phyloP scores from a whole-genome alignment of 2,797 vertebrate genomes.

The Neomorphus geoffroyi region DNA sequence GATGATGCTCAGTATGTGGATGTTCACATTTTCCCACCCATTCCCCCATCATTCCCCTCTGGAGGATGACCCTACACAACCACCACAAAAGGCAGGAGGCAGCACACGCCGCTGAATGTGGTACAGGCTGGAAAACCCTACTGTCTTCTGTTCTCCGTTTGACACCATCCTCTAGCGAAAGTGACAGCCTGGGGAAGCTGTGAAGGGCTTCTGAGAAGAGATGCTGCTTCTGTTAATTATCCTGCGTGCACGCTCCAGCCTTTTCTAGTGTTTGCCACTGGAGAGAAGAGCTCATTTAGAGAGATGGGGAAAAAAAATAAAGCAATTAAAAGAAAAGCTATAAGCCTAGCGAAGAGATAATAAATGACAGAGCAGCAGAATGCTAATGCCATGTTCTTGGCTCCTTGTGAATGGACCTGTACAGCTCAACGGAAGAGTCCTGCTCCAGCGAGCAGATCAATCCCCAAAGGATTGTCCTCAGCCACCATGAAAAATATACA shows the following conservation, averaged over 20 bases:
- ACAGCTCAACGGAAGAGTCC: neutral
- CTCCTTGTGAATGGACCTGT: neutral
- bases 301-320: neutral
- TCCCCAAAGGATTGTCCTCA: neutral
- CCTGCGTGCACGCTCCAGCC: neutral
- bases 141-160: neutral
- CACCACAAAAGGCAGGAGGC: neutral
- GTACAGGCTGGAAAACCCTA: neutral
- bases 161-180: neutral
- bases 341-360: slow-evolving; percentile 6
- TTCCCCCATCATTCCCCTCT: neutral
- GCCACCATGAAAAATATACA: neutral
- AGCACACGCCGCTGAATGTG: neutral
- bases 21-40: neutral
- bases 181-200: neutral
- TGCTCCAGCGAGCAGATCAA: neutral
- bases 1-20: neutral
- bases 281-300: slow-evolving; percentile 36
- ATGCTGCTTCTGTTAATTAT: neutral
- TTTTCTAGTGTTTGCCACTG: slow-evolving; percentile 3
- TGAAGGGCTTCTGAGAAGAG: neutral
- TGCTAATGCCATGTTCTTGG: neutral
- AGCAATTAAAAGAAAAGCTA: slow-evolving; percentile 47
- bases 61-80: neutral
- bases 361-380: neutral